phyloP scores from a whole-genome alignment of 2,888 invertebrate genomes.

The Plusia festucae region DNA sequence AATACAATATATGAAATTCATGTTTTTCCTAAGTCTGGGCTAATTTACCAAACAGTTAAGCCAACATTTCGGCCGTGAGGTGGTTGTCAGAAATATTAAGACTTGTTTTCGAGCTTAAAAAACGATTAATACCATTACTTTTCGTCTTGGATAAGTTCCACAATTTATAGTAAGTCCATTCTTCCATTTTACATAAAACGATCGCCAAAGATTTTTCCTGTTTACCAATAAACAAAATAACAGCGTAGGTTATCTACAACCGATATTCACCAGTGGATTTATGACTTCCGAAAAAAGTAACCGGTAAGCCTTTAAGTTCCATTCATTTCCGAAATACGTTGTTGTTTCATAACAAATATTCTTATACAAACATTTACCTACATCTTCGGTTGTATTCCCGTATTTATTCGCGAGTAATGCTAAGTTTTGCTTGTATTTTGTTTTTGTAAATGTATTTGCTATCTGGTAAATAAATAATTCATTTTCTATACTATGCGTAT shows the following conservation, averaged over 20 bases:
- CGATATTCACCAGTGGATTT: slow-evolving; percentile 45
- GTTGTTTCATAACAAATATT: slow-evolving; percentile 2
- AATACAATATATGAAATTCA: too few relatives aligned
- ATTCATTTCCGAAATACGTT: slow-evolving; percentile 39
- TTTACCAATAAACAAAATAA: slow-evolving; percentile 30
- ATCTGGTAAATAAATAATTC: too few relatives aligned
- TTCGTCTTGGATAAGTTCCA: neutral
- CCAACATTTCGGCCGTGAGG: too few relatives aligned
- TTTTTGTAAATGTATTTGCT: neutral
- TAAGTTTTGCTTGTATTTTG: neutral
- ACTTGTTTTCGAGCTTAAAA: too few relatives aligned
- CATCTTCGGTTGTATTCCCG: neutral
- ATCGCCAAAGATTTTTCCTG: neutral
- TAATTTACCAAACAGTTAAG: too few relatives aligned
- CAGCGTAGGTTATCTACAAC: slow-evolving; percentile 41
- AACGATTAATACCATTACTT: too few relatives aligned
- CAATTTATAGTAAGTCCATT: neutral
- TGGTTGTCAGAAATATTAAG: too few relatives aligned
- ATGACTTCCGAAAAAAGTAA: slow-evolving; percentile 45
- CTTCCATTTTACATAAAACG: neutral
- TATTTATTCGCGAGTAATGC: neutral
- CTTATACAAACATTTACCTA: slow-evolving; percentile 5
- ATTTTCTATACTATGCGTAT: too few relatives aligned
- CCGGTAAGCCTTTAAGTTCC: slow-evolving; percentile 40
- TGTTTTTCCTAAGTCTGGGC: too few relatives aligned